Evolutionary conservation across 1,140 invertebrate genomes (phyloP), one percentile per base, ranked within the genome.

Genomic region (Augochlora pura): DNA sequence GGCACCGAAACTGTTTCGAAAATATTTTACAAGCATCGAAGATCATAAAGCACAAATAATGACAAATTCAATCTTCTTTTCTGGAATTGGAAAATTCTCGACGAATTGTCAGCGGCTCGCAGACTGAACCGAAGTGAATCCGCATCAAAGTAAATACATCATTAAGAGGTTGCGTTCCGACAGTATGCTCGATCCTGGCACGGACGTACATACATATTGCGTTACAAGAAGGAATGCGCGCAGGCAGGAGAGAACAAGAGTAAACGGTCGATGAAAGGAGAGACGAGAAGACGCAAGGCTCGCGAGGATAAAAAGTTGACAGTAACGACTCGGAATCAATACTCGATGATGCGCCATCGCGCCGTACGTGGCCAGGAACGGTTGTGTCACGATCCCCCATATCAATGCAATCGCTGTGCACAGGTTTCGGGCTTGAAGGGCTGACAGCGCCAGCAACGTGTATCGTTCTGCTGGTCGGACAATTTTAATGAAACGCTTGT

Each of bases 181-280:
- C 76, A 64, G 68, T 32, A 42, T 64, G 70, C 46, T 64, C 42
- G 76, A 72, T 46, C 42, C 60, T 27, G 60, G 68, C 54, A 54
- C 42, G 68, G 27, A n/a, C 38, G n/a, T n/a, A n/a, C n/a, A n/a
- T n/a, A n/a, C 4, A 68, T 78, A 72, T 78, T 54, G 63, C 60
- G 68, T 78, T 78, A 78, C 76, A 64, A 60, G 25, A 23, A 71
- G 75, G 76, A 78, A 78, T 78, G 76, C 68, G 46, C 23, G 32
- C 32, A 32, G 32, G 32, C 27, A 6, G n/a, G 21, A 72, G n/a
- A 59, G 23, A 78, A 72, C 60, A 78, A 42, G 76, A 78, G 68
- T 49, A 78, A 78, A 78, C 63, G 59, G 27, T 25, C 68, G 68
- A 71, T 64, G 76, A 78, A 78, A 72, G 68, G 70, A 54, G 52